Conservation (phyloP, 1,140 invertebrate species). For the Nixonia krombeini region DNA sequence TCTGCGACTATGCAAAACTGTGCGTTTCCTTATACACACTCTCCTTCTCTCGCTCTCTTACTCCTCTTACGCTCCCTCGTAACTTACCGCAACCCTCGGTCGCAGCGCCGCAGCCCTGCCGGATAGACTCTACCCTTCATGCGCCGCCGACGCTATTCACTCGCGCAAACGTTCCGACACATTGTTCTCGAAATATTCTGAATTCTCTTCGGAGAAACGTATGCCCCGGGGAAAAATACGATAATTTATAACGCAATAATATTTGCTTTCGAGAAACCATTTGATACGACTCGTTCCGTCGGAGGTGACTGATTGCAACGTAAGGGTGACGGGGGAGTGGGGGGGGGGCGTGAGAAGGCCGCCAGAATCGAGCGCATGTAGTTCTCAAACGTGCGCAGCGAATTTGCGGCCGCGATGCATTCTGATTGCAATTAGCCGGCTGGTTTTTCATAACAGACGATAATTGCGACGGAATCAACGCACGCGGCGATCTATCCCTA, state of each 20-base stretch:
- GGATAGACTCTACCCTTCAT: constrained; percentile 21
- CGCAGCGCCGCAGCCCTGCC: constrained; percentile 17
- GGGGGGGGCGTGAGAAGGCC: no score
- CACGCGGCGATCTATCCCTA: neutral
- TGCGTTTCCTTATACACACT: constrained; percentile 38
- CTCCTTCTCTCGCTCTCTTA: constrained; percentile 3
- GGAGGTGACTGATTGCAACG: no score
- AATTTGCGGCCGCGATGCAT: no score
- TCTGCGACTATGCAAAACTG: constrained; percentile 24
- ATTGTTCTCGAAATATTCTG: constrained; percentile 35
- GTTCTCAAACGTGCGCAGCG: no score
- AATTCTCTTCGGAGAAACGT: no score
- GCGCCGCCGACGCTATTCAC: constrained; percentile 32
- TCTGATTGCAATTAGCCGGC: no score
- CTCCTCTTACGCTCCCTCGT: constrained; percentile 16
- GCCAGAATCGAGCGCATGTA: no score
- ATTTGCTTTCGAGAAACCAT: no score
- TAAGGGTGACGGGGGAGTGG: no score
- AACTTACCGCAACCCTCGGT: constrained; percentile 42
- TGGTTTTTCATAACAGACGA: no score
- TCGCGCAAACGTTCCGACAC: constrained; percentile 14
- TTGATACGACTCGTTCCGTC: no score
- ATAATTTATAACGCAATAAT: constrained; percentile 29
- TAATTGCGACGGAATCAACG: neutral
- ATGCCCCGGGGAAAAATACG: constrained; percentile 23